Evolutionary conservation across 2,888 invertebrate genomes (phyloP).

Genomic region (Drosophila maculinotata): DNA sequence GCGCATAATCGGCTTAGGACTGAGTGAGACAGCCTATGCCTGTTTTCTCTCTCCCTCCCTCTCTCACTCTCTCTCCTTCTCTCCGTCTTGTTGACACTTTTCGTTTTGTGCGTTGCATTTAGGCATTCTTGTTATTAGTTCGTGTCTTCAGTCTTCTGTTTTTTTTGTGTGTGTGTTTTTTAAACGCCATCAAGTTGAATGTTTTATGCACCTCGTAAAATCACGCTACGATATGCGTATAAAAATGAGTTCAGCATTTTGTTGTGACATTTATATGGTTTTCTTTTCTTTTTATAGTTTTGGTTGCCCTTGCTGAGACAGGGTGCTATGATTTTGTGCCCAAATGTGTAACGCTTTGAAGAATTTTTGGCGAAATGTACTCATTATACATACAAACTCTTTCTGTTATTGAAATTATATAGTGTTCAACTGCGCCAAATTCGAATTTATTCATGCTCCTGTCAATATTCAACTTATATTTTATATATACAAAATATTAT

Average conservation of each 20-base stretch:
- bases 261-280: conserved; percentile 76
- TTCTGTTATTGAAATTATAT: no score
- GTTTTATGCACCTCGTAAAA: conserved; percentile 68
- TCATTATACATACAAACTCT: no score
- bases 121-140: conserved; percentile 71
- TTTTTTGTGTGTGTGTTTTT: conserved; percentile 23
- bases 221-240: conserved; percentile 48
- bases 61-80: conserved; percentile 1
- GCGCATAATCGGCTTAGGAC: conserved; percentile 70
- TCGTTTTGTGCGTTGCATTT: conserved; percentile 43
- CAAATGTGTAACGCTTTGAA: conserved; percentile 10
- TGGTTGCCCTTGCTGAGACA: neutral
- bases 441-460: no score
- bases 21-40: conserved; percentile 24
- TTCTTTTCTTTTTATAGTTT: conserved; percentile 5
- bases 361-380: neutral
- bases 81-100: conserved; percentile 37
- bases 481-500: no score
- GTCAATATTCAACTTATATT: no score
- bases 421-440: no score
- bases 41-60: conserved; percentile 7
- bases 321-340: conserved; percentile 5
- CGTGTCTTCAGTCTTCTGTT: conserved; percentile 70
- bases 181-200: conserved; percentile 70
- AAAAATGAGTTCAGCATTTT: conserved; percentile 77